phyloP scores from a whole-genome alignment of 2,797 vertebrate genomes.

The Sebastolobus alascanus region DNA sequence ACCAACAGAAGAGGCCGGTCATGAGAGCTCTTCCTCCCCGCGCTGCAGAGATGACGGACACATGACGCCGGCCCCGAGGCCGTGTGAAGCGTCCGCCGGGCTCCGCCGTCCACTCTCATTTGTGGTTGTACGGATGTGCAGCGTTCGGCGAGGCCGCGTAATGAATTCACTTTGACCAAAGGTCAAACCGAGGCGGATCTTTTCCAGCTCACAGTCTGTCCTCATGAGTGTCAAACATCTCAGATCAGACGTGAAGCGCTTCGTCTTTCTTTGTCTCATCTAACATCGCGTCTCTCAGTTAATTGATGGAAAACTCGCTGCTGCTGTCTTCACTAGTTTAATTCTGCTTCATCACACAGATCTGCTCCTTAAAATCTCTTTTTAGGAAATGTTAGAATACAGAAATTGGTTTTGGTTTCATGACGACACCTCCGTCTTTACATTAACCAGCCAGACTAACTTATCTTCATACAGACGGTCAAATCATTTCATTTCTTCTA shows the following conservation, averaged over 20 bases:
- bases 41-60: slow-evolving; percentile 30
- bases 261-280: background rate
- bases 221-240: slow-evolving; percentile 47
- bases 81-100: slow-evolving; percentile 14
- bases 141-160: slow-evolving; percentile 15
- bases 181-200: slow-evolving; percentile 59
- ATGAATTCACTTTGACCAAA: slow-evolving; percentile 56
- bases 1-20: background rate
- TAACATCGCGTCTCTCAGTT: background rate
- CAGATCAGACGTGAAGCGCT: background rate
- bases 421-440: background rate
- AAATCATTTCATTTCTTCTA: no score
- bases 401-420: background rate
- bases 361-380: background rate
- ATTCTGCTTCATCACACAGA: background rate
- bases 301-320: background rate
- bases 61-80: slow-evolving; percentile 30
- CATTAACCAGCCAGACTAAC: no score
- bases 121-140: slow-evolving; percentile 20
- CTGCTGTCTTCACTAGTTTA: background rate
- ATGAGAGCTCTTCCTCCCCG: background rate
- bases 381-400: background rate
- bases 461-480: no score
- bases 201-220: slow-evolving; percentile 51
- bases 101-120: slow-evolving; percentile 40